A percentile compares a stretch with the other conserved stretches of the same genome.
Evolutionary conservation across 2,797 vertebrate species (phyloP).

Genomic region (Nothura maculosa): DNA sequence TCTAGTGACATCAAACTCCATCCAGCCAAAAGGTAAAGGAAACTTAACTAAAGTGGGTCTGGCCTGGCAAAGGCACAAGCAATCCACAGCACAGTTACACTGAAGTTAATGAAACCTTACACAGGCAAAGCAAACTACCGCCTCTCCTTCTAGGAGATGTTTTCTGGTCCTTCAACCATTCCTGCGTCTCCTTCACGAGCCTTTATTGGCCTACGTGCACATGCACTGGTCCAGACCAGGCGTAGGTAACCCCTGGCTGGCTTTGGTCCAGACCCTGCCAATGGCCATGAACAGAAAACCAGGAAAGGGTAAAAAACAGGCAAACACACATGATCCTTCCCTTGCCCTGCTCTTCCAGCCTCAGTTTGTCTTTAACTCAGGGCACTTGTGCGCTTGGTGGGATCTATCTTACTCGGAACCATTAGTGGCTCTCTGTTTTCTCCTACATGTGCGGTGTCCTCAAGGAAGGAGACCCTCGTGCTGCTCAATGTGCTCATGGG

Average conservation of each 20-base stretch:
- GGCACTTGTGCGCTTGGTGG: background rate
- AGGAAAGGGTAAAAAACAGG: fast-evolving
- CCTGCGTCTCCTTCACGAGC: background rate
- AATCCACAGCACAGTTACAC: background rate
- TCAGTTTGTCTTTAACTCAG: background rate
- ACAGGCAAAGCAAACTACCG: background rate
- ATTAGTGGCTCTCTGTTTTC: fast-evolving
- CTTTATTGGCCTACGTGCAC: background rate
- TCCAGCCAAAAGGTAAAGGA: background rate
- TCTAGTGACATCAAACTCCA: background rate
- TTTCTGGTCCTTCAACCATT: background rate
- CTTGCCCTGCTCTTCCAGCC: fast-evolving
- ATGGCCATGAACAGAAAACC: background rate
- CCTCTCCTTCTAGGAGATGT: background rate
- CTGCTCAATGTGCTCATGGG: too few relatives aligned
- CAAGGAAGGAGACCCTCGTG: background rate
- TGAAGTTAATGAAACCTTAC: background rate
- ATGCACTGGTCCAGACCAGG: background rate
- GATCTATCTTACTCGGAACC: background rate
- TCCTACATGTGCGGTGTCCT: fast-evolving
- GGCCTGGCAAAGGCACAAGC: background rate
- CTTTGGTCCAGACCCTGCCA: background rate
- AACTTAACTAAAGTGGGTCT: background rate
- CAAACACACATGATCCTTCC: fast-evolving
- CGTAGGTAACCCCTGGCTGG: background rate